These are phyloP conservation scores for Coptodon rendalli DNA, from an alignment of 2,113 vertebrate genomes.

Conservation along the genomic window DNA sequence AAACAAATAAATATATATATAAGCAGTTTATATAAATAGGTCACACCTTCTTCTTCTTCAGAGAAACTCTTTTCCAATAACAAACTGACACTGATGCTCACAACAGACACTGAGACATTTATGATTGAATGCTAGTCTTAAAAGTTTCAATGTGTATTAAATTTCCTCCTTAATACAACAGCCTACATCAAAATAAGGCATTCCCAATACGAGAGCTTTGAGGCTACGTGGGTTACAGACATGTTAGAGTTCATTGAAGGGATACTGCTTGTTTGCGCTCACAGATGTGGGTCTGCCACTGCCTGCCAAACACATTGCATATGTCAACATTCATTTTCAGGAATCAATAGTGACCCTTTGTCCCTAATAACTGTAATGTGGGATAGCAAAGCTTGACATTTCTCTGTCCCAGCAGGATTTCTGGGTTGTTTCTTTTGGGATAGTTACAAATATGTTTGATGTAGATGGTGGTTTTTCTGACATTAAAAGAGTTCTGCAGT, in stretches of 20 bases:
- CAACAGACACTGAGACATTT: neutral
- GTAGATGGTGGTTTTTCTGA: neutral
- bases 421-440: neutral
- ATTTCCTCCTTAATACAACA: neutral
- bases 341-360: constrained; percentile 50
- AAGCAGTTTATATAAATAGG: neutral
- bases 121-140: neutral
- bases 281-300: constrained; percentile 32
- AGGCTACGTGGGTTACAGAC: constrained; percentile 7
- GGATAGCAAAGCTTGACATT: constrained; percentile 1
- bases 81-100: neutral
- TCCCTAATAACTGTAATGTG: constrained; percentile 6
- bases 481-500: neutral
- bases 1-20: neutral
- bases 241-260: constrained; percentile 8
- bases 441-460: constrained; percentile 3
- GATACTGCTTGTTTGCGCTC: constrained; percentile 18
- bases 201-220: neutral
- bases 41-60: neutral
- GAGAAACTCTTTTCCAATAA: neutral
- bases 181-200: neutral
- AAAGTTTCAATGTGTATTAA: neutral
- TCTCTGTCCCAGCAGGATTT: neutral
- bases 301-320: constrained; percentile 17
- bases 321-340: constrained; percentile 44